Evolutionary conservation across 53 echinoderm and acorn worm genomes (phyloP).

Genomic region (Mesocentrotus franciscanus): DNA sequence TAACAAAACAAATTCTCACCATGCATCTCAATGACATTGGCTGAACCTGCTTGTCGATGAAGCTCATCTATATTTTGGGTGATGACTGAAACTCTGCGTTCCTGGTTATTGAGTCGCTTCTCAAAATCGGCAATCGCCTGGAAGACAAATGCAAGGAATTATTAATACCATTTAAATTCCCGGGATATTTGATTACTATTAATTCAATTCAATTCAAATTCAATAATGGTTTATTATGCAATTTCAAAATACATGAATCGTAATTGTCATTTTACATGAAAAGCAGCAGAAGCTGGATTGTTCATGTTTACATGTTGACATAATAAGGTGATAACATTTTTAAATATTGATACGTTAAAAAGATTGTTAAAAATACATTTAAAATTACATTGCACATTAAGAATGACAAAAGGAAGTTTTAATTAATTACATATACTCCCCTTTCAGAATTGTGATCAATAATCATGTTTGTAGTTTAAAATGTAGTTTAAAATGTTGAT

Average conservation of each 20-base stretch:
- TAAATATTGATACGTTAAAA: no score
- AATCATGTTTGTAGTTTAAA: neutral
- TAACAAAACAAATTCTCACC: constrained; percentile 63
- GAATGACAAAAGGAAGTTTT: neutral
- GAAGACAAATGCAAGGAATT: neutral
- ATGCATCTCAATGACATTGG: constrained; percentile 91
- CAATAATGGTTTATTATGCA: no score
- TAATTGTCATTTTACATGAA: no score
- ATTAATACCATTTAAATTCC: neutral
- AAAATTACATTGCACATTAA: no score
- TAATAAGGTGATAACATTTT: no score
- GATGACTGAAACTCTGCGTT: constrained; percentile 80
- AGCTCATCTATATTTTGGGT: constrained; percentile 98
- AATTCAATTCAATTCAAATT: no score
- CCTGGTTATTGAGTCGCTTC: constrained; percentile 82
- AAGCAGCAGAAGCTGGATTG: no score
- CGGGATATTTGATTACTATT: no score
- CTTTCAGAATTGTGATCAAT: neutral
- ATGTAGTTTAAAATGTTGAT: neutral
- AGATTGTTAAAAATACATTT: no score
- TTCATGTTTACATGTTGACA: no score
- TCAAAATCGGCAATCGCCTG: constrained; percentile 96
- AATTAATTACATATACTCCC: neutral
- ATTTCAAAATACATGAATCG: no score
- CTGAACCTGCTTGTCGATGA: constrained; percentile 83